These are phyloP conservation scores for Psilanteris sp. DNA, from an alignment of 1,140 invertebrate genomes.

Conservation along the genomic window DNA sequence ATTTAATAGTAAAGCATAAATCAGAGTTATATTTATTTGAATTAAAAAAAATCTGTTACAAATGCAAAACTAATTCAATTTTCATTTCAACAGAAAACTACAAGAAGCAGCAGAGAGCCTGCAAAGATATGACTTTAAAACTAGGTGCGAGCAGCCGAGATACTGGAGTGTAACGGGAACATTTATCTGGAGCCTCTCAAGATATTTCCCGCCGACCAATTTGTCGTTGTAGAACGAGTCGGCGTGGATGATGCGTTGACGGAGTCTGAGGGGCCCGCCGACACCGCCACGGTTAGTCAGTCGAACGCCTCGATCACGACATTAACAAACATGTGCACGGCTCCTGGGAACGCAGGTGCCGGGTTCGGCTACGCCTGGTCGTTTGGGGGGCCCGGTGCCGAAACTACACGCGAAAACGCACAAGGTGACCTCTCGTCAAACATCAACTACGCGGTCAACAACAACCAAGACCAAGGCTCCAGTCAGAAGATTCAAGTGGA, in stretches of 20 bases:
- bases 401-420: constrained; percentile 70
- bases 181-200: constrained; percentile 77
- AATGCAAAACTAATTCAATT: background rate
- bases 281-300: constrained; percentile 67
- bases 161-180: constrained; percentile 79
- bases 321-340: constrained; percentile 78
- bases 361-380: constrained; percentile 79
- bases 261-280: constrained; percentile 70
- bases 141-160: constrained; percentile 66
- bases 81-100: constrained; percentile 1
- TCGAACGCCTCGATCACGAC: constrained; percentile 71
- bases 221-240: constrained; percentile 77
- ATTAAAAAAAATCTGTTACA: no score
- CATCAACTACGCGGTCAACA: constrained; percentile 77
- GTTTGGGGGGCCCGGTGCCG: constrained; percentile 74
- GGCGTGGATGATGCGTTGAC: constrained; percentile 76
- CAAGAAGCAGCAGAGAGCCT: background rate
- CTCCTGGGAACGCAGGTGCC: constrained; percentile 76
- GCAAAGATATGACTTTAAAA: constrained; percentile 70
- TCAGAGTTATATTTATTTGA: no score
- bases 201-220: constrained; percentile 78
- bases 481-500: constrained; percentile 79
- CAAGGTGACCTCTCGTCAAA: constrained; percentile 75
- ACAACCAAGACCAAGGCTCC: constrained; percentile 78
- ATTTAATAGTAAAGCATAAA: no score